A percentile compares a stretch with the other conserved stretches of the same genome.
Conservation (phyloP, 2,888 invertebrate species). For the Euphydryas editha region DNA sequence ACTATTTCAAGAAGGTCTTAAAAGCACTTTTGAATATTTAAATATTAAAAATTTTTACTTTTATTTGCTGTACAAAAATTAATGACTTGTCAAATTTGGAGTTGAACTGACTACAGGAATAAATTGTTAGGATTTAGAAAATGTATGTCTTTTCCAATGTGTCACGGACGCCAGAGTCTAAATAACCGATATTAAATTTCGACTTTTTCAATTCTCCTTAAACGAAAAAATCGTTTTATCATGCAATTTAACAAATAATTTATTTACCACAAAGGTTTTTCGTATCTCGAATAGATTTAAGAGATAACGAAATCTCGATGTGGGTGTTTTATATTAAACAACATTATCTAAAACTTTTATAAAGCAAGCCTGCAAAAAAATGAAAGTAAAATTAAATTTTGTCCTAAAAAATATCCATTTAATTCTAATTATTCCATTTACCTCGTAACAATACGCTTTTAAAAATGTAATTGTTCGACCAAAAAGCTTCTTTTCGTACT, state of each 20-base stretch:
- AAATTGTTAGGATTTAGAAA: too few species aligned
- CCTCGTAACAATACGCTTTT: slow-evolving; percentile 23
- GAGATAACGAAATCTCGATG: background rate
- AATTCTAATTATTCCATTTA: slow-evolving; percentile 18
- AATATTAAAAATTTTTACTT: too few species aligned
- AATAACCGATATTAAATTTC: background rate
- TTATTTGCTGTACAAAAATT: too few species aligned
- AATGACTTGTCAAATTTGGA: too few species aligned
- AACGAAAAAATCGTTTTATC: background rate
- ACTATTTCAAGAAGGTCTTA: too few species aligned
- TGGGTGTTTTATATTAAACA: background rate
- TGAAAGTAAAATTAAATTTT: slow-evolving; percentile 3
- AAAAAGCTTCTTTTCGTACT: slow-evolving; percentile 3
- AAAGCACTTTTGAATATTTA: too few species aligned
- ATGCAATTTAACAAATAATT: background rate
- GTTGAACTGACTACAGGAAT: too few species aligned
- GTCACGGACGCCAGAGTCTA: too few species aligned
- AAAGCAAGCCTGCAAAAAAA: background rate
- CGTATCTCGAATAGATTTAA: background rate
- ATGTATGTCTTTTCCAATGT: too few species aligned
- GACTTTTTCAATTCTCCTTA: background rate
- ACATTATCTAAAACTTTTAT: background rate
- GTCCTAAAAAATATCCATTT: slow-evolving; percentile 14
- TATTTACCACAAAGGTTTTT: background rate
- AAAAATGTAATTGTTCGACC: slow-evolving; percentile 17